Evolutionary conservation across 2,888 invertebrate genomes (phyloP), one percentile per base, ranked within the genome.

Genomic region (Perizoma affinitatum): DNA sequence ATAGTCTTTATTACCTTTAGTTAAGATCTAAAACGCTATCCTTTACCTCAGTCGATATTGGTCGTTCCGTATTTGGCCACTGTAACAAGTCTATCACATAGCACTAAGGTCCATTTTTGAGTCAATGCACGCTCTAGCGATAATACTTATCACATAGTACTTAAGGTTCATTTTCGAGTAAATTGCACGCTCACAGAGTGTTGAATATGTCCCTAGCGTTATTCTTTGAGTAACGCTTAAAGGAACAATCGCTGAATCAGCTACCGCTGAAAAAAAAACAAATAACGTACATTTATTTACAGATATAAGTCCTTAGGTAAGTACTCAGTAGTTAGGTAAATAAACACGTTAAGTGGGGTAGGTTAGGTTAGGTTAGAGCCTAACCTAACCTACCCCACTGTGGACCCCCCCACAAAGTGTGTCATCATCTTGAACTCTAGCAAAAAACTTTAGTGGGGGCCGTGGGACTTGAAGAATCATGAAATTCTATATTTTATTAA

Each of bases 211-310:
- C 90, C 82, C 90, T 77, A 10, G 92, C 92, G 84, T 86, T 90
- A 84, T 90, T 85, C 83, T 91, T 90, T 0, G 92, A 92, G 83
- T 90, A 91, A 73, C 92, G 91, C 85, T 78, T 88, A 75, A 84
- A 86, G 81, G 92, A 90, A 79, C 87, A 88, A 80, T 91, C 91
- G 87, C 91, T 91, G 86, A 91, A 92, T 92, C 92, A 92, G 92
- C 92, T 92, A 73, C 92, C 92, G 83, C 92, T 92, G 87, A 0
- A 87, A 89, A 33, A 33, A 63, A 55, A 42, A 4, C 1, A 22
- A 22, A 22, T 22, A 22, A 22, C n/a, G n/a, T n/a, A 22, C 22
- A 22, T 22, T 22, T 22, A 22, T 22, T 22, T 22, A 38, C 38
- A 38, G 38, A 38, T 38, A 7, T 22, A 22, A 22, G 3, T 3